These are phyloP conservation scores for Leuciscus idus DNA, from an alignment of 2,113 vertebrate genomes.

Conservation along the genomic window DNA sequence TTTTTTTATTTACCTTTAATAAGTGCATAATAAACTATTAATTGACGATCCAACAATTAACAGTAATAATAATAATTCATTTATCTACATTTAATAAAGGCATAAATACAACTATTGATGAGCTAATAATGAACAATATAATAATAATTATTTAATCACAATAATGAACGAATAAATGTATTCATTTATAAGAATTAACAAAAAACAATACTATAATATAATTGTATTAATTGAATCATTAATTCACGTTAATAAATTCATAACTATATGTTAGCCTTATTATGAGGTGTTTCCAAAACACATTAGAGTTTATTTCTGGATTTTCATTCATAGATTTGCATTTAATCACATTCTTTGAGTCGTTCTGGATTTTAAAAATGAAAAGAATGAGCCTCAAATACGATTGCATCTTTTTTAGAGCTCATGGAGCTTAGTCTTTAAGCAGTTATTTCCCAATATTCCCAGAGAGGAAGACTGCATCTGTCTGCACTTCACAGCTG, in stretches of 20 bases:
- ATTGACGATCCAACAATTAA: neutral
- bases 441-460: slow-evolving; percentile 40
- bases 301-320: too few species aligned
- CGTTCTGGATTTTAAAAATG: neutral
- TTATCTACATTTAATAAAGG: neutral
- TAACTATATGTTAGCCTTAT: neutral
- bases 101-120: neutral
- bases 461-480: slow-evolving; percentile 28
- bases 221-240: neutral
- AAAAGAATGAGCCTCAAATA: neutral
- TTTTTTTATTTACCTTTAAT: neutral
- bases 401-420: neutral
- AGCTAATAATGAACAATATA: neutral
- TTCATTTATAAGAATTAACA: neutral
- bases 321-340: neutral
- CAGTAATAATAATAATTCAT: neutral
- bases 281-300: neutral
- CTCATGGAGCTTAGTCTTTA: neutral
- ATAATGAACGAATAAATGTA: neutral
- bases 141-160: neutral
- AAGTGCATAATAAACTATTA: neutral
- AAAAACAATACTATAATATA: neutral
- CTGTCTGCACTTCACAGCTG: slow-evolving; percentile 43
- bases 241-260: neutral
- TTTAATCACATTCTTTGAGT: neutral